Conservation (phyloP, 2,797 vertebrate species). For the Florisuga fusca region DNA sequence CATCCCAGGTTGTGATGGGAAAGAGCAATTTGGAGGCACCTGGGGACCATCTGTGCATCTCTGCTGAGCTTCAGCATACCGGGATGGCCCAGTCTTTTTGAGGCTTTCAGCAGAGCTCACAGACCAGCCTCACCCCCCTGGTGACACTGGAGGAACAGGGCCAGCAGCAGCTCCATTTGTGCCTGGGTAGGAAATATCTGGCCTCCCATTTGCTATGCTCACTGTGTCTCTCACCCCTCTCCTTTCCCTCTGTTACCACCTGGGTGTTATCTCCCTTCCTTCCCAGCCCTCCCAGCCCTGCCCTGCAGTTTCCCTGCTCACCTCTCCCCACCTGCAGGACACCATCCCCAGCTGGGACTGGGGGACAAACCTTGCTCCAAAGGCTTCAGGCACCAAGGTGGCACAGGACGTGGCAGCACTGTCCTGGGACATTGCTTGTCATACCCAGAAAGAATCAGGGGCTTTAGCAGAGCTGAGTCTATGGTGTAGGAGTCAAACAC, state of each 20-base stretch:
- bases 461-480: not conserved
- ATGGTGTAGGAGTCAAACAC: not conserved
- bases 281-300: not conserved
- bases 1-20: not conserved
- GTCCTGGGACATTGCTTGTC: not conserved
- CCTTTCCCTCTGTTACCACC: not conserved
- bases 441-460: not conserved
- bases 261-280: not conserved
- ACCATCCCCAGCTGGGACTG: rapidly evolving
- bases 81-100: not conserved
- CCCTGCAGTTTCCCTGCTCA: not conserved
- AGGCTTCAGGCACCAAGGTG: not conserved
- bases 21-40: not conserved
- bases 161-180: not conserved
- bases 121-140: not conserved
- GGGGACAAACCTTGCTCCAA: no score
- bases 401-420: not conserved
- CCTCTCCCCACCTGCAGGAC: not conserved
- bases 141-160: not conserved
- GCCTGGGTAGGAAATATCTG: not conserved
- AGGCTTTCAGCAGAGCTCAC: not conserved
- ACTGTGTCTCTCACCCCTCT: no score
- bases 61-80: not conserved
- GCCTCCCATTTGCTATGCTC: not conserved
- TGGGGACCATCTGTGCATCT: not conserved